Base-by-base conservation (phyloP, 2,888 invertebrate genomes). In the Ormyrus nitidulus region DNA sequence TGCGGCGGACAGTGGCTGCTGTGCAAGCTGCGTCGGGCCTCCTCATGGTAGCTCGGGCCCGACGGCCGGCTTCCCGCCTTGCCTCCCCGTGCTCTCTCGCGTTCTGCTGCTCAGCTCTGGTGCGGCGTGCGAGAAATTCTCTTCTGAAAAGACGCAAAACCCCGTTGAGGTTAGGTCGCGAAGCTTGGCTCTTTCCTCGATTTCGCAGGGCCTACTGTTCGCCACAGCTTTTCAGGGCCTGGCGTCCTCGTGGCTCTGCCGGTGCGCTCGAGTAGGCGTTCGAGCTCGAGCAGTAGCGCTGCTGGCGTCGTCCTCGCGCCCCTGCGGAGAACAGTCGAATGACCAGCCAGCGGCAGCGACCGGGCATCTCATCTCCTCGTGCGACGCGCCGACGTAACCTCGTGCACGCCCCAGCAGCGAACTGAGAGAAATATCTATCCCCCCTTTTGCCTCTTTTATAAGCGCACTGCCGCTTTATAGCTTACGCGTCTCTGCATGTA, bases 11-110 rank as follows among this genome's bases (percentile, higher is more conserved):
- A 75, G 79, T 80, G 62, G 76, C 76, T 53, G 51, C 19, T 49
- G 65, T 53, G 48, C 44, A 58, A 48, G 46, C 58, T 59, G 74
- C 68, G 87, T 87, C 89, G 88, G 87, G 84, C 86, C 87, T 88
- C 87, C 86, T 88, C 89, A 86, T 87, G 85, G 82, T 82, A 80
- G 71, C 74, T 53, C 58, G 64, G 54, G 34, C 54, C 10, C 7
- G 46, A 34, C 48, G 34, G 56, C 8, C 11, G n/a, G 48, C 10
- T 44, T 58, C 48, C 49, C 8, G 11, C 8, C 53, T 34, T 66
- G 11, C 11, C 10, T 10, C 53, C 19, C n/a, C 54, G 10, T 34
- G 49, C 65, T 13, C 44, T 51, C 49, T 11, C 19, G 51, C n/a
- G 49, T 6, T 13, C 6, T 46, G 6, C 19, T 34, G 8, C n/a